Conservation (phyloP, 1,140 invertebrate genomes). For the Mercenaria mercenaria region DNA sequence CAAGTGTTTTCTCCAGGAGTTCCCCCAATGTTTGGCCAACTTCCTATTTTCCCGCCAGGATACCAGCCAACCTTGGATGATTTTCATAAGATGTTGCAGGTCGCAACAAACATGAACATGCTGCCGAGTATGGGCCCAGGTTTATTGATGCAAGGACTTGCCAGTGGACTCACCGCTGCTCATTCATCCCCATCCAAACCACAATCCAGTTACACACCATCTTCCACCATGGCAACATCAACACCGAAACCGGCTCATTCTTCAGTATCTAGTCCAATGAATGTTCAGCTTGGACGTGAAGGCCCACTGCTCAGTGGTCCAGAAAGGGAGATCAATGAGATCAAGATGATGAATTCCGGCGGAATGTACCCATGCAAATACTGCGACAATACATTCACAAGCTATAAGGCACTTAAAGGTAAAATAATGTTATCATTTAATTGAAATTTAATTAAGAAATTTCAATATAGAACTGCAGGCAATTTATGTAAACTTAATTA, state of each 20-base stretch:
- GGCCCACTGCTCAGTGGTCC: neutral
- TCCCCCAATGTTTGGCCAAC: conserved; percentile 57
- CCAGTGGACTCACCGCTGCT: neutral
- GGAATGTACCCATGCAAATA: conserved; percentile 91
- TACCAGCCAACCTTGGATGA: conserved; percentile 64
- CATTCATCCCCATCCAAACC: conserved; percentile 32
- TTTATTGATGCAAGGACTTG: conserved; percentile 50
- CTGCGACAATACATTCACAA: conserved; percentile 94
- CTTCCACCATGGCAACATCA: neutral
- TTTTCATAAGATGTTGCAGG: conserved; percentile 72
- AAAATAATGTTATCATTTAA: conserved; percentile 59
- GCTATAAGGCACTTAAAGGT: conserved; percentile 89
- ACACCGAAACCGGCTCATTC: conserved; percentile 39
- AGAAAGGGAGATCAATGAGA: conserved; percentile 53
- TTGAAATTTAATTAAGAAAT: too few species aligned
- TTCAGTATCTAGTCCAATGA: neutral
- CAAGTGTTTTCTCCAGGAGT: conserved; percentile 71
- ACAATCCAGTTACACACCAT: neutral
- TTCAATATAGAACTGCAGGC: too few species aligned
- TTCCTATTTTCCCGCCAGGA: conserved; percentile 47
- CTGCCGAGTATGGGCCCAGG: conserved; percentile 57
- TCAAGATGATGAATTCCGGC: conserved; percentile 53
- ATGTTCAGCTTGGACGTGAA: neutral
- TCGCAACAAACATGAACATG: conserved; percentile 67
- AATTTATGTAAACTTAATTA: too few species aligned